Evolutionary conservation across 2,113 vertebrate genomes (phyloP).

Genomic region (Oryzias javanicus): DNA sequence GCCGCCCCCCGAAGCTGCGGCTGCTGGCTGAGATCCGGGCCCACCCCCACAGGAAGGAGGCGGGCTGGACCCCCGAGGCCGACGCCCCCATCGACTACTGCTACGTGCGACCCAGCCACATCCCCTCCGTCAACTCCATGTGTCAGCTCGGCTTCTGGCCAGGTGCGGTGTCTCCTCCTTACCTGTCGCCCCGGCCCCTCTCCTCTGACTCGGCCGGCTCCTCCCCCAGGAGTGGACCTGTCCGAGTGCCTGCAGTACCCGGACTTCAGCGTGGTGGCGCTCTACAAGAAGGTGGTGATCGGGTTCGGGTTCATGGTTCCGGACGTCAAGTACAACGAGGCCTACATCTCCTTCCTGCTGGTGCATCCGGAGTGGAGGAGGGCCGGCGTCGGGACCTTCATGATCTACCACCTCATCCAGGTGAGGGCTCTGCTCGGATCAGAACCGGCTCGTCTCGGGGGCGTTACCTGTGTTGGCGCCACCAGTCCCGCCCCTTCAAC

Average conservation of each 20-base stretch:
- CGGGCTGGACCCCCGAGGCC: conserved; percentile 81
- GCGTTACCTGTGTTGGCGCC: too few species aligned
- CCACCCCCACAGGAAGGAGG: conserved; percentile 75
- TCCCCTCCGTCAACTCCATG: conserved; percentile 95
- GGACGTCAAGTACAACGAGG: conserved; percentile 96
- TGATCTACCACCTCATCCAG: conserved; percentile 99
- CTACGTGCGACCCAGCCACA: conserved; percentile 94
- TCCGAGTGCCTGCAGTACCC: conserved; percentile 97
- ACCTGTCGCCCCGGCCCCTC: fast-evolving
- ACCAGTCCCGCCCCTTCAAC: too few species aligned
- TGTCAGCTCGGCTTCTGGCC: conserved; percentile 98
- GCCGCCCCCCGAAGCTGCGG: conserved; percentile 85
- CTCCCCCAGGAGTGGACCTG: conserved; percentile 86
- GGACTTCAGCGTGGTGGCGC: conserved; percentile 96
- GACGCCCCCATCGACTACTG: conserved; percentile 93
- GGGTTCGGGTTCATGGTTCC: conserved; percentile 99
- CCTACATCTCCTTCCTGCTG: conserved; percentile 96
- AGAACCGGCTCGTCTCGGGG: too few species aligned
- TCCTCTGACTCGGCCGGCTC: neutral
- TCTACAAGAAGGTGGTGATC: conserved; percentile 95
- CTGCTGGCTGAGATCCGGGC: conserved; percentile 88
- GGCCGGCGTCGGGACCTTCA: conserved; percentile 96
- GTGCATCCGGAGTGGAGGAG: conserved; percentile 98
- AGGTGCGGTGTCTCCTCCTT: conserved; percentile 69
- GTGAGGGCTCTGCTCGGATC: too few species aligned